These are phyloP conservation scores for Euspilapteryx auroguttella DNA, from an alignment of 2,888 invertebrate species.

Conservation along the genomic window DNA sequence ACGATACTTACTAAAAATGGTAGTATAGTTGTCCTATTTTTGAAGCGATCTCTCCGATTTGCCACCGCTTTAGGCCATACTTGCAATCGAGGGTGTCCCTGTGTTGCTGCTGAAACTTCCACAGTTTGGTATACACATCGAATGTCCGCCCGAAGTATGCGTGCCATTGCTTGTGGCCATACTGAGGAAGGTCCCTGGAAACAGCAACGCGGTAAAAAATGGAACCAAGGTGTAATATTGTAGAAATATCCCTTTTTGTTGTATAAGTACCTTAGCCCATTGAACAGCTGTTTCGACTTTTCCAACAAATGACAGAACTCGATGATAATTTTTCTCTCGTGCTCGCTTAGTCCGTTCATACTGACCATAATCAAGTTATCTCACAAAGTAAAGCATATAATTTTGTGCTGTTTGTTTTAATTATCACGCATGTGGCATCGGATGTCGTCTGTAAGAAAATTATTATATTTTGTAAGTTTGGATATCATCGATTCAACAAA, in stretches of 20 bases:
- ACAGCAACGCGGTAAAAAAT: conserved; percentile 3
- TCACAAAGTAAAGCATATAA: not conserved
- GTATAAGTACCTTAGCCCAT: conserved; percentile 94
- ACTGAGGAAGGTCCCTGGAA: conserved; percentile 92
- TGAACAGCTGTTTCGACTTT: conserved; percentile 96
- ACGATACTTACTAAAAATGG: conserved; percentile 85
- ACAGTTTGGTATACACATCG: conserved; percentile 95
- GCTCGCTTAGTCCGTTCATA: conserved; percentile 65
- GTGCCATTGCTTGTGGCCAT: conserved; percentile 98
- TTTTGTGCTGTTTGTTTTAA: too few species aligned
- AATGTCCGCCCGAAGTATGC: conserved; percentile 95
- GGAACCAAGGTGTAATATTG: not conserved
- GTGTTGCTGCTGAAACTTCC: conserved; percentile 98
- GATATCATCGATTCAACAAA: too few species aligned
- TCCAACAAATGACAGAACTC: conserved; percentile 96
- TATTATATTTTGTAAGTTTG: not conserved
- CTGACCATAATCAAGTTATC: conserved; percentile 3
- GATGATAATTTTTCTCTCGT: conserved; percentile 88
- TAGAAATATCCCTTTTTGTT: too few species aligned
- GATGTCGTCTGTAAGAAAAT: not conserved
- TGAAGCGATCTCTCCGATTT: conserved; percentile 97
- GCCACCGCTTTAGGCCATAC: conserved; percentile 96
- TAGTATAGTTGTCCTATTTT: conserved; percentile 98
- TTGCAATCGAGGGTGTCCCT: conserved; percentile 87
- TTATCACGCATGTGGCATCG: too few species aligned